Base-by-base conservation (phyloP, 2,888 invertebrate genomes). In the Teinopalpus imperialis region DNA sequence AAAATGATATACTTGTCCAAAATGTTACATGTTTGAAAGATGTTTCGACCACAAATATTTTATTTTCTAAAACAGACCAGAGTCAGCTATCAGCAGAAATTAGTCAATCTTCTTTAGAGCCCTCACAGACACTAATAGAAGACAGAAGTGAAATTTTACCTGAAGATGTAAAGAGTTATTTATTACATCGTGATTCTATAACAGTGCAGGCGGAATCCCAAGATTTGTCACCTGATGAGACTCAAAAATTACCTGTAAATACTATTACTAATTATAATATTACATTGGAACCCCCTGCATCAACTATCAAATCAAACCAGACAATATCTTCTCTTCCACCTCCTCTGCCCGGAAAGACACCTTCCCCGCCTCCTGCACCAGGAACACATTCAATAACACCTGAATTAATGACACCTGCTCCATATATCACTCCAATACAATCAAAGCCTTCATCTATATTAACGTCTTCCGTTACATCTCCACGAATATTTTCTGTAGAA, bases 291-390 rank as follows among this genome's bases (percentile, higher is more conserved):
- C 4, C 18, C 13, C 8, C 30, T 18, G 9, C n/a, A 13, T 21
- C 32, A 24, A 21, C 6, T 37, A 32, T 8, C n/a, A 24, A 37
- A 69, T 2, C 20, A 21, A 35, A 16, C 26, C 42, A 43, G 2
- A 12, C 29, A 13, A 13, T 18, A n/a, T 12, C 35, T 5, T 35
- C 71, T 0, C 67, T 69, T 0, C 72, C 77, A 0, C 89, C 57
- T 43, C 85, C 88, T 0, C 72, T 78, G 53, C 66, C 76, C 0
- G 74, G 58, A 31, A 76, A 78, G 52, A 74, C 69, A 3, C 76
- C 79, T 0, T 48, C 81, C 0, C 72, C 71, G 0, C 68, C 89
- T 0, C 85, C 88, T 0, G 74, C 77, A 50, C 72, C 74, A 0
- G 72, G 59, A 50, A 77, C 46, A 27, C 18, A 29, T 8, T 29